A percentile compares a stretch with the other conserved stretches of the same genome.
Conservation (phyloP, 2,888 invertebrate genomes). For the Periphyllus acericola region DNA sequence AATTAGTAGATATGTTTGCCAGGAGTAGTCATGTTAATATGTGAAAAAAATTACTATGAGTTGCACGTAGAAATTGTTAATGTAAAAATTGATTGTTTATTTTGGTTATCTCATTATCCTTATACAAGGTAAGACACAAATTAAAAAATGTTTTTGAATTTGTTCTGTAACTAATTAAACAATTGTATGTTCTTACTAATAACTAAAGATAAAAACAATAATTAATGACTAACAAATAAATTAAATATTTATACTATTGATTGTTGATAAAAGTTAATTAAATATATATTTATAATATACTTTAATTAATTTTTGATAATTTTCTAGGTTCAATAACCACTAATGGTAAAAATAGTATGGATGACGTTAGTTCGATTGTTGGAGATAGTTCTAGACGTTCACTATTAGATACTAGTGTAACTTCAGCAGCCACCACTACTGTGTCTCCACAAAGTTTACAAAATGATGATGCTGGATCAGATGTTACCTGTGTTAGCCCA, state of each 20-base stretch:
- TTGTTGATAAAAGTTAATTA: background rate
- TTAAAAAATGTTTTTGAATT: conserved; percentile 25
- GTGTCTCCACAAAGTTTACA: conserved; percentile 83
- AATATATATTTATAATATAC: conserved; percentile 4
- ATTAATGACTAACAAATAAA: background rate
- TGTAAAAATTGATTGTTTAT: conserved; percentile 44
- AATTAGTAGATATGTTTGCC: conserved; percentile 40
- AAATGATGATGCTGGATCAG: conserved; percentile 74
- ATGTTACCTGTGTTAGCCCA: conserved; percentile 63
- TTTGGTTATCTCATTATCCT: conserved; percentile 14
- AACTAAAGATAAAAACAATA: background rate
- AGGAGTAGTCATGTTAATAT: conserved; percentile 9
- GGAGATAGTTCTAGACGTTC: conserved; percentile 80
- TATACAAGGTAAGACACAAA: conserved; percentile 32
- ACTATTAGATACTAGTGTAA: conserved; percentile 84
- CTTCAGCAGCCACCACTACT: conserved; percentile 84
- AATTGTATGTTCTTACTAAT: background rate
- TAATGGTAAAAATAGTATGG: conserved; percentile 75
- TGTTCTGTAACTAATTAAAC: background rate
- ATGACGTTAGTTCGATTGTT: conserved; percentile 77
- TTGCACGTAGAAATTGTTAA: conserved; percentile 30
- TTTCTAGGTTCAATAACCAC: conserved; percentile 72
- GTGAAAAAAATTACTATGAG: conserved; percentile 16
- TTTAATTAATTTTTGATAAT: background rate
- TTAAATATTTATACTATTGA: background rate